phyloP scores from a whole-genome alignment of 2,888 invertebrate species.

The Boloria selene region DNA sequence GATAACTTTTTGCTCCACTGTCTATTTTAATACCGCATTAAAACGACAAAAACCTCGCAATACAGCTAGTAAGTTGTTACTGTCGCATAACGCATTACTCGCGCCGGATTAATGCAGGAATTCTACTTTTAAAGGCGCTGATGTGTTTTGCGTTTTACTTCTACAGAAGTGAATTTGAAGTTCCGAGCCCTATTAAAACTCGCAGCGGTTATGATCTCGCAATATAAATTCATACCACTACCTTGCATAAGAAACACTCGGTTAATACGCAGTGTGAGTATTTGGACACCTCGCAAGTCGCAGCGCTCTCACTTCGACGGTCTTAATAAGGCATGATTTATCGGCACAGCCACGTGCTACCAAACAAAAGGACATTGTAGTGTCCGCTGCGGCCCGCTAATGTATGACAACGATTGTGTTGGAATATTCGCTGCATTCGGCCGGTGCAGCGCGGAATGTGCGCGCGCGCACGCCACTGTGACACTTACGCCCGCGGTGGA shows the following conservation, averaged over 20 bases:
- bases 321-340: conserved; percentile 38
- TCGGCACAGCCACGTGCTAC: conserved; percentile 27
- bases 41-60: conserved; percentile 16
- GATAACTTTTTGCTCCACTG: conserved; percentile 29
- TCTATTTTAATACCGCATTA: conserved; percentile 25
- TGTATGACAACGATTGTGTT: conserved; percentile 38
- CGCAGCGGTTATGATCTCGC: background rate
- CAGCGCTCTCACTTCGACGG: background rate
- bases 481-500: conserved; percentile 5
- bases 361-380: conserved; percentile 36
- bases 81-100: conserved; percentile 1
- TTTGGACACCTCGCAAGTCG: conserved; percentile 7
- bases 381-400: conserved; percentile 30
- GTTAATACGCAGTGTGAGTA: background rate
- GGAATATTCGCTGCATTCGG: conserved; percentile 33
- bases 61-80: conserved; percentile 9
- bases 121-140: background rate
- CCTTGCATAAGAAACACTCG: background rate
- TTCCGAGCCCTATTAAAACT: background rate
- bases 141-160: background rate
- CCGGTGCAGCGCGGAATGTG: conserved; percentile 36
- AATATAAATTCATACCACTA: background rate
- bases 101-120: background rate
- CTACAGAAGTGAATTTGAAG: background rate
- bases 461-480: conserved; percentile 4